A percentile compares a stretch with the other conserved stretches of the same genome.
Evolutionary conservation across 2,888 invertebrate species (phyloP).

Genomic region (Rhamnusium bicolor): DNA sequence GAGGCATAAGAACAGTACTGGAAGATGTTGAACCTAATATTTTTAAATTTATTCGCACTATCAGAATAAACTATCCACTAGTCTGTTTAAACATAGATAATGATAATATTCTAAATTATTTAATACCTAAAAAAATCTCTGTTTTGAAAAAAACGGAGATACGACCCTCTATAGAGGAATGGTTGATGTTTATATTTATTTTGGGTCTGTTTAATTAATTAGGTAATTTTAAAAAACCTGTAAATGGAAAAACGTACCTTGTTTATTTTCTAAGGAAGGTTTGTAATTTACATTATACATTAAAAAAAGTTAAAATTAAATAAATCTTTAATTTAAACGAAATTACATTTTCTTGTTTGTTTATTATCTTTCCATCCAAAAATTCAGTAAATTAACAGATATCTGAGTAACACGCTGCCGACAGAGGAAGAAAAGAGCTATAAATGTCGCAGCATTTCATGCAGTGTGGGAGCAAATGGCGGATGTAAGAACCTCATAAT

Average conservation of each 20-base stretch:
- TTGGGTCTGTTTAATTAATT: background rate
- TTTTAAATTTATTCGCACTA: too few relatives aligned
- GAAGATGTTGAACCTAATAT: too few relatives aligned
- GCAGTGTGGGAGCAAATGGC: constrained; percentile 64
- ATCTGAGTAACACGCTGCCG: constrained; percentile 24
- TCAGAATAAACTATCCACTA: too few relatives aligned
- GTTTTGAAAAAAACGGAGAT: too few relatives aligned
- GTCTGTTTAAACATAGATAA: too few relatives aligned
- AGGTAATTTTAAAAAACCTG: background rate
- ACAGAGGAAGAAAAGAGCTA: constrained; percentile 25
- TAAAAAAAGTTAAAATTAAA: constrained; percentile 27
- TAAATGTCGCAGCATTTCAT: constrained; percentile 34
- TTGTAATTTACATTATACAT: constrained; percentile 18
- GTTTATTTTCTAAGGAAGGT: constrained; percentile 15
- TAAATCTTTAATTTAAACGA: constrained; percentile 25
- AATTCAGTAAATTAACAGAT: constrained; percentile 33
- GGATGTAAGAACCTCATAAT: constrained; percentile 63
- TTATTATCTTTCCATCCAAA: constrained; percentile 34
- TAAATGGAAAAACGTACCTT: constrained; percentile 12
- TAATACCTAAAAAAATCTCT: too few relatives aligned
- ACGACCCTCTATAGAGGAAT: too few relatives aligned
- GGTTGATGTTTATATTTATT: background rate
- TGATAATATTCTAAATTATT: too few relatives aligned
- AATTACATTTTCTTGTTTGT: constrained; percentile 32
- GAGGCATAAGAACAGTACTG: too few relatives aligned